phyloP scores from a whole-genome alignment of 2,888 invertebrate genomes.

The Cantharis rufa region DNA sequence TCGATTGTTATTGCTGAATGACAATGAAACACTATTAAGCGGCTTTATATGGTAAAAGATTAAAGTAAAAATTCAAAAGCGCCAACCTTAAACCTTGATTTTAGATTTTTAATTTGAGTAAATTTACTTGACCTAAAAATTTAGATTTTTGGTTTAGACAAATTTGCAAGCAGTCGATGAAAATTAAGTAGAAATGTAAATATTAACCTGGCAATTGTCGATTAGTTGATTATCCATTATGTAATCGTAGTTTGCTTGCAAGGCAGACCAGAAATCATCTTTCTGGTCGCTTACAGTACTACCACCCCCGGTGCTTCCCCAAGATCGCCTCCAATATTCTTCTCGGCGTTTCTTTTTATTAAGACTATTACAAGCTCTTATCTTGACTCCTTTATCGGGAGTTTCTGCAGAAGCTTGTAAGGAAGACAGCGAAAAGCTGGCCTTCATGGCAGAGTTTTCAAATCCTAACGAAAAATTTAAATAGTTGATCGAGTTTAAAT shows the following conservation, averaged over 20 bases:
- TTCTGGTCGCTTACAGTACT: constrained; percentile 73
- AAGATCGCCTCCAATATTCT: constrained; percentile 71
- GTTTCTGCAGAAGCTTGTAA: constrained; percentile 65
- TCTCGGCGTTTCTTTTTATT: constrained; percentile 70
- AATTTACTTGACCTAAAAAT: background rate
- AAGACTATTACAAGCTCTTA: constrained; percentile 83
- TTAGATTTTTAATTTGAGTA: background rate
- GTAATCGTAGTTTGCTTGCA: constrained; percentile 90
- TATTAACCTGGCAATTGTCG: constrained; percentile 74
- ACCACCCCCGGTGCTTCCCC: constrained; percentile 70
- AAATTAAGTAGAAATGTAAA: background rate
- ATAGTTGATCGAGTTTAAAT: background rate
- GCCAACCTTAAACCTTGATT: background rate
- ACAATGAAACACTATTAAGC: background rate
- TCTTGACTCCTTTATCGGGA: constrained; percentile 59
- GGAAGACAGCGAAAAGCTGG: constrained; percentile 82
- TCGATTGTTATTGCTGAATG: background rate
- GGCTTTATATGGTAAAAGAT: background rate
- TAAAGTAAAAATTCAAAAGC: background rate
- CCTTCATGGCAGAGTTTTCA: constrained; percentile 72
- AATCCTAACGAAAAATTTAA: constrained; percentile 57
- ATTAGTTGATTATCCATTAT: constrained; percentile 95
- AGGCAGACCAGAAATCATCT: constrained; percentile 90
- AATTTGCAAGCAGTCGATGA: background rate
- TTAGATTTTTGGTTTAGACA: background rate